Evolutionary conservation across 2,797 vertebrate genomes (phyloP).

Genomic region (Falco berigora): DNA sequence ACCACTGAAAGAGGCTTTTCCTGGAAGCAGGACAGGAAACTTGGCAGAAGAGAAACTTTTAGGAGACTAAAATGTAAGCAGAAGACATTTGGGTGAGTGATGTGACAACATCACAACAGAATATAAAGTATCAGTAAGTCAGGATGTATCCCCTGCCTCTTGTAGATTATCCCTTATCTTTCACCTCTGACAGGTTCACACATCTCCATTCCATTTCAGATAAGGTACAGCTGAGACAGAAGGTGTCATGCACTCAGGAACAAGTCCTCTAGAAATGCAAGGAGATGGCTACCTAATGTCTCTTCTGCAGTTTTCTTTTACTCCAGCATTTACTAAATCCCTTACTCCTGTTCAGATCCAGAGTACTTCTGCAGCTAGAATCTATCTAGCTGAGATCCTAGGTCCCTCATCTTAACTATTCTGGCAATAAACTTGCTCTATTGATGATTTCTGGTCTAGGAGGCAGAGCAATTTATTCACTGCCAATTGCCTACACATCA

Average conservation of each 20-base stretch:
- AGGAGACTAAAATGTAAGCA: neutral
- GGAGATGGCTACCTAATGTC: neutral
- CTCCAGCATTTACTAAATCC: neutral
- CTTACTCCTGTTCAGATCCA: neutral
- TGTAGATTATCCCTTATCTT: neutral
- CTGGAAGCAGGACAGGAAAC: neutral
- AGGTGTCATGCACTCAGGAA: neutral
- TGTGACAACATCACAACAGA: neutral
- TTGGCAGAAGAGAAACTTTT: neutral
- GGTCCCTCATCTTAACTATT: neutral
- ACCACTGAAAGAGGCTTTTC: neutral
- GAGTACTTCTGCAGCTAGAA: neutral
- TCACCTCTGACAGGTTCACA: neutral
- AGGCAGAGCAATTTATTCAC: neutral
- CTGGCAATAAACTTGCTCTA: neutral
- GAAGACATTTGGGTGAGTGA: neutral
- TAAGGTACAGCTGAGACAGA: neutral
- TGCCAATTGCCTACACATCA: neutral
- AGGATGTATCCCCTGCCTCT: neutral
- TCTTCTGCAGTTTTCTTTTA: neutral
- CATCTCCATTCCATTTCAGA: neutral
- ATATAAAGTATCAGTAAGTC: neutral
- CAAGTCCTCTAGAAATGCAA: neutral
- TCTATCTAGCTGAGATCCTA: neutral
- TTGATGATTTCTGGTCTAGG: neutral